Percentiles rank a stretch among this genome's conserved stretches.
These are phyloP conservation scores for Stenodema calcarata DNA, from an alignment of 2,888 invertebrate genomes.

Conservation along the genomic window DNA sequence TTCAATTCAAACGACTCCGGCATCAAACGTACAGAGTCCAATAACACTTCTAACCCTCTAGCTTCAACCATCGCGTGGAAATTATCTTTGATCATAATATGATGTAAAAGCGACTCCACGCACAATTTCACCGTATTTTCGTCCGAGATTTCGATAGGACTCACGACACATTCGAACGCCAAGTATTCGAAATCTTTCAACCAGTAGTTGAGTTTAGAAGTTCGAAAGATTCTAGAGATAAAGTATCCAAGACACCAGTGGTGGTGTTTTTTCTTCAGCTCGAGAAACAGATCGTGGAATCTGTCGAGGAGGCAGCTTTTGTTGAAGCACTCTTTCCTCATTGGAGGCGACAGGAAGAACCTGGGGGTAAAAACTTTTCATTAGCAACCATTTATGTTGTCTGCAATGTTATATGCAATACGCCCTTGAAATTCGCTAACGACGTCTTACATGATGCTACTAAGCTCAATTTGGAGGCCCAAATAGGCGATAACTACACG, in stretches of 20 bases:
- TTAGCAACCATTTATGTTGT: no score
- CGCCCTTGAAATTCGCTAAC: no score
- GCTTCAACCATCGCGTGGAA: slow-evolving; percentile 23
- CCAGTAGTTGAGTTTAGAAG: not conserved
- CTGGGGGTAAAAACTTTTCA: not conserved
- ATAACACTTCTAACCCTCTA: not conserved
- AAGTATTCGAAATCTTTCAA: slow-evolving; percentile 18
- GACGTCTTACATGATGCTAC: no score
- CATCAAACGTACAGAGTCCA: slow-evolving; percentile 4
- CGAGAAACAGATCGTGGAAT: slow-evolving; percentile 12
- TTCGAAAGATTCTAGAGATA: not conserved
- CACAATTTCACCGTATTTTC: slow-evolving; percentile 62
- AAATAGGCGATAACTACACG: no score
- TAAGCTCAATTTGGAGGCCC: no score
- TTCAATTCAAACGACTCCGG: slow-evolving; percentile 3
- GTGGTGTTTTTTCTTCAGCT: slow-evolving; percentile 1
- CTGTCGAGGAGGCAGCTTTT: slow-evolving; percentile 4
- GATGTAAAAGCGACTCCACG: slow-evolving; percentile 63
- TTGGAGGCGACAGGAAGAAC: slow-evolving; percentile 12
- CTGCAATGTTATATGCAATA: no score
- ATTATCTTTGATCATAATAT: slow-evolving; percentile 56
- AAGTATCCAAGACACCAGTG: slow-evolving; percentile 39
- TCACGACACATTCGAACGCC: slow-evolving; percentile 7
- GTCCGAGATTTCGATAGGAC: slow-evolving; percentile 53
- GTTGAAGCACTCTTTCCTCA: slow-evolving; percentile 23